Percentiles rank a stretch among this genome's conserved stretches.
Evolutionary conservation across 92 coral and sea anemone genomes (phyloP).

Genomic region (Bergia puertoricense): DNA sequence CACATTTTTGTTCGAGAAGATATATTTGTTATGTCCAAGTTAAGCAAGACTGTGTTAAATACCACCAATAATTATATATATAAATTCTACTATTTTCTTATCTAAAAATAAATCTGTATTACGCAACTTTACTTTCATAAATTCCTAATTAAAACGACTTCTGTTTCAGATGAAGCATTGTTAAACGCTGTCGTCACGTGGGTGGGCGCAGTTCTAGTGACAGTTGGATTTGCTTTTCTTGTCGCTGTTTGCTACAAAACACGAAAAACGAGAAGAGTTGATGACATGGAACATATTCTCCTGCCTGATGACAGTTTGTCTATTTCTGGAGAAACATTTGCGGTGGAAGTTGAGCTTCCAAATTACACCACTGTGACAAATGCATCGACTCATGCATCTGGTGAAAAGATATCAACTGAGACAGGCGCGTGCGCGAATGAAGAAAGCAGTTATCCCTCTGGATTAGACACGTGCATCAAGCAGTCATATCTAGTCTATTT

Average conservation of each 20-base stretch:
- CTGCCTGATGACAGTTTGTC: neutral
- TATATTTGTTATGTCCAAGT: too few species aligned
- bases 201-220: neutral
- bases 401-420: neutral
- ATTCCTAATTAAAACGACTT: neutral
- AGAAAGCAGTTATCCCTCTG: neutral
- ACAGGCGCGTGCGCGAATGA: neutral
- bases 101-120: neutral
- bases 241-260: neutral
- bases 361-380: neutral
- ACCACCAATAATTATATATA: too few species aligned
- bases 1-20: too few species aligned
- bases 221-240: too few species aligned
- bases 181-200: neutral
- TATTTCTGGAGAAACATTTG: neutral
- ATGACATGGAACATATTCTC: neutral
- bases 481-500: constrained; percentile 11
- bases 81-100: too few species aligned
- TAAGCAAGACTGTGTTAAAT: too few species aligned
- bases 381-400: neutral
- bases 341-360: constrained; percentile 10
- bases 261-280: neutral
- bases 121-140: too few species aligned
- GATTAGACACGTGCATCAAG: neutral
- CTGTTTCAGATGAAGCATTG: neutral